Evolutionary conservation across 2,113 vertebrate species (phyloP).

Genomic region (Anseranas semipalmata): DNA sequence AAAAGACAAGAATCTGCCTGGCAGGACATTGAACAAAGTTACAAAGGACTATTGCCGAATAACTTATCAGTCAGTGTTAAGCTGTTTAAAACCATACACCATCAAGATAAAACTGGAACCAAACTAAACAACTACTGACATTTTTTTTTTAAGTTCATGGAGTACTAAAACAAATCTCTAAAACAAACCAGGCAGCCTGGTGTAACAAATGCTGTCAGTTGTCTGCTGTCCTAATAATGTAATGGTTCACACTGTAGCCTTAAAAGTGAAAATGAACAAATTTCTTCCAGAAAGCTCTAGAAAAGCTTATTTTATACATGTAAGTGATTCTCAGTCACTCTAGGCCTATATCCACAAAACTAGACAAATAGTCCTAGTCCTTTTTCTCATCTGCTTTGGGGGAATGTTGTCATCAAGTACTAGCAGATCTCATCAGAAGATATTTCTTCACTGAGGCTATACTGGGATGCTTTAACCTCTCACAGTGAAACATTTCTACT

Average conservation of each 20-base stretch:
- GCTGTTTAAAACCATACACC: neutral
- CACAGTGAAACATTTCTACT: neutral
- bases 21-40: neutral
- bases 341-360: neutral
- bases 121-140: neutral
- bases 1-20: neutral
- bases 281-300: neutral
- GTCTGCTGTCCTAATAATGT: neutral
- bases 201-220: neutral
- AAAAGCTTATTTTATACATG: neutral
- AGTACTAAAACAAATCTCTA: neutral
- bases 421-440: neutral
- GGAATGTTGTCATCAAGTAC: neutral
- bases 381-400: neutral
- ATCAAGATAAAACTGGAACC: neutral
- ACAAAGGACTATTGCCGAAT: neutral
- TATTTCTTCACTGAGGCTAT: neutral
- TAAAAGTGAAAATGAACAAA: neutral
- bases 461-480: neutral
- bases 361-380: neutral
- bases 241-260: neutral
- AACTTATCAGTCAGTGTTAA: neutral
- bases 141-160: neutral
- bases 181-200: neutral
- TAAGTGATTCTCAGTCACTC: neutral